These are phyloP conservation scores for Nanger granti DNA, from an alignment of 2,113 vertebrate species.

Conservation along the genomic window DNA sequence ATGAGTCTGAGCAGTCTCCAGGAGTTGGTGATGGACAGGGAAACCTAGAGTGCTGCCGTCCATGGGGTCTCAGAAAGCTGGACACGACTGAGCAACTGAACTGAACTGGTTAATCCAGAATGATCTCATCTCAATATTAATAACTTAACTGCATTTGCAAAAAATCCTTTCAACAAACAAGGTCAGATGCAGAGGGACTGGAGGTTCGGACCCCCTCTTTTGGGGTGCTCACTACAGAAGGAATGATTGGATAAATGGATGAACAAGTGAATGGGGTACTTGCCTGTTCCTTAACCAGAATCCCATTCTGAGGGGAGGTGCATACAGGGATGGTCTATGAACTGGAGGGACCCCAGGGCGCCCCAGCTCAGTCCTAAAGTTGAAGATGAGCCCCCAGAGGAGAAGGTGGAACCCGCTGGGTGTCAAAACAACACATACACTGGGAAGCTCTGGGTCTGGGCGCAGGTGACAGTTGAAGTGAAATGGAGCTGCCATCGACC, in stretches of 20 bases:
- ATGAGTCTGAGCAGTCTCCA: neutral
- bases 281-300: neutral
- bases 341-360: neutral
- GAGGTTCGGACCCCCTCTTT: neutral
- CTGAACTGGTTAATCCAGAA: neutral
- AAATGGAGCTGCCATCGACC: neutral
- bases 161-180: neutral
- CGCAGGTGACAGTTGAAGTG: accelerated
- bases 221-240: neutral
- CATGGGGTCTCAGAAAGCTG: neutral
- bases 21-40: neutral
- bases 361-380: neutral
- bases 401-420: neutral
- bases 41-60: neutral
- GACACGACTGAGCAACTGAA: neutral
- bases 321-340: neutral
- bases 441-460: neutral
- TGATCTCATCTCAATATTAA: neutral
- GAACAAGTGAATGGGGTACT: neutral
- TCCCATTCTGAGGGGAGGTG: neutral
- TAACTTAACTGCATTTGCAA: neutral
- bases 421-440: neutral
- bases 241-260: neutral
- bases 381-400: neutral
- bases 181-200: neutral